Evolutionary conservation across 2,113 vertebrate species (phyloP).

Genomic region (Solea senegalensis): DNA sequence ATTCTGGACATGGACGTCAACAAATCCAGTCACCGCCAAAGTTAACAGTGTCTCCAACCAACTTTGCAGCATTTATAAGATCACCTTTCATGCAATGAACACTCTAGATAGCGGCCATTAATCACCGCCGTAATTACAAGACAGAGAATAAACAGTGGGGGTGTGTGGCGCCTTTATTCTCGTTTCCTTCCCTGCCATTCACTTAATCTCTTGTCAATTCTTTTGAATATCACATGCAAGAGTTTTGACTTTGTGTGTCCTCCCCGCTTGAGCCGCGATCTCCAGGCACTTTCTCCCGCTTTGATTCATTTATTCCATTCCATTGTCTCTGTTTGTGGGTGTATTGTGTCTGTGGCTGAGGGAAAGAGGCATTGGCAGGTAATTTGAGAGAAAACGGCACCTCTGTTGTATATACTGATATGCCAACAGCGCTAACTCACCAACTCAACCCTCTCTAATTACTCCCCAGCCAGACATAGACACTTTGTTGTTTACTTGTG

Average conservation of each 20-base stretch:
- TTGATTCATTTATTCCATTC: conserved; percentile 16
- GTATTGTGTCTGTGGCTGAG: conserved; percentile 37
- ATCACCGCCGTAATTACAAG: conserved; percentile 61
- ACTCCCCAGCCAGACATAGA: conserved; percentile 47
- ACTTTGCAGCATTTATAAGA: conserved; percentile 40
- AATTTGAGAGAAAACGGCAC: conserved; percentile 35
- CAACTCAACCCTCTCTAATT: conserved; percentile 60
- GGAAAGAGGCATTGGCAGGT: conserved; percentile 47
- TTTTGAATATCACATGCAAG: conserved; percentile 13
- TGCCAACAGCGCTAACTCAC: conserved; percentile 45
- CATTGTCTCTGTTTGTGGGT: conserved; percentile 7
- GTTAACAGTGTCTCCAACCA: conserved; percentile 31
- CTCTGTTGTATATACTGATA: conserved; percentile 41
- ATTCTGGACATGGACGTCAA: conserved; percentile 33
- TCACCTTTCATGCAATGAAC: conserved; percentile 43
- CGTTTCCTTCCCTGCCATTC: conserved; percentile 16
- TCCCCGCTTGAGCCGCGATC: background rate
- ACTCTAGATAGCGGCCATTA: conserved; percentile 48
- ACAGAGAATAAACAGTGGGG: conserved; percentile 50
- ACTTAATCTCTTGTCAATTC: conserved; percentile 14
- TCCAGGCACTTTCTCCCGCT: background rate
- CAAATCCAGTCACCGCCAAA: conserved; percentile 40
- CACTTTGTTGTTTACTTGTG: conserved; percentile 48
- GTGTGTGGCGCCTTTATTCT: conserved; percentile 5
- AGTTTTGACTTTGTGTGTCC: conserved; percentile 13